A percentile compares a stretch with the other conserved stretches of the same genome.
Evolutionary conservation across 2,113 vertebrate species (phyloP).

Genomic region (Formicarius rufipectus): DNA sequence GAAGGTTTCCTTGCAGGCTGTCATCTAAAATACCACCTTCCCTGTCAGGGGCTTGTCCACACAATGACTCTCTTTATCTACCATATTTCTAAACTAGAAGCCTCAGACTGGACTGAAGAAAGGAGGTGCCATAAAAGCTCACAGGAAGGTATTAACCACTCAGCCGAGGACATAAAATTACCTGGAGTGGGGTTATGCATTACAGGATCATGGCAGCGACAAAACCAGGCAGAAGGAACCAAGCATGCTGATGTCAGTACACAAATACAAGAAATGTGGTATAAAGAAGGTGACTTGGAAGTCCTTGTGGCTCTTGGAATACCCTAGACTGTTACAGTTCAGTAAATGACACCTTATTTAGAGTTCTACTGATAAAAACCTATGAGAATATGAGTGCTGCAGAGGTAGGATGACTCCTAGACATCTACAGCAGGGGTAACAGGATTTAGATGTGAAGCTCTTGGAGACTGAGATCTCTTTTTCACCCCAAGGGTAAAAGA

Average conservation of each 20-base stretch:
- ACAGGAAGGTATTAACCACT: neutral
- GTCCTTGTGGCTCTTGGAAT: neutral
- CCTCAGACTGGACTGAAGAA: neutral
- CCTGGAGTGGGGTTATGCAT: neutral
- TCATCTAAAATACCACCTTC: neutral
- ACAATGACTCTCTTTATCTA: neutral
- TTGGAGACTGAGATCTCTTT: neutral
- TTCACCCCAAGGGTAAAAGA: neutral
- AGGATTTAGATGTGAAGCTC: neutral
- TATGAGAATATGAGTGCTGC: neutral
- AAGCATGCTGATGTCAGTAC: neutral
- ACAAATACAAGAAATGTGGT: accelerated
- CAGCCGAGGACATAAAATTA: neutral
- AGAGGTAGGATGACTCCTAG: neutral
- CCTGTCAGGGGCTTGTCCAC: neutral
- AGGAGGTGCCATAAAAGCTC: neutral
- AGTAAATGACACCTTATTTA: neutral
- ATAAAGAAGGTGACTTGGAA: neutral
- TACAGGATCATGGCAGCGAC: neutral
- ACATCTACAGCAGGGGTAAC: neutral
- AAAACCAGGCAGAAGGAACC: neutral
- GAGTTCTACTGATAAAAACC: neutral
- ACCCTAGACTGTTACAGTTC: neutral
- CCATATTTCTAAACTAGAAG: neutral
- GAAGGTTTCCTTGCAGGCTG: neutral